Evolutionary conservation across 2,797 vertebrate species (phyloP), one percentile per base, ranked within the genome.

Genomic region (Okamejei kenojei): DNA sequence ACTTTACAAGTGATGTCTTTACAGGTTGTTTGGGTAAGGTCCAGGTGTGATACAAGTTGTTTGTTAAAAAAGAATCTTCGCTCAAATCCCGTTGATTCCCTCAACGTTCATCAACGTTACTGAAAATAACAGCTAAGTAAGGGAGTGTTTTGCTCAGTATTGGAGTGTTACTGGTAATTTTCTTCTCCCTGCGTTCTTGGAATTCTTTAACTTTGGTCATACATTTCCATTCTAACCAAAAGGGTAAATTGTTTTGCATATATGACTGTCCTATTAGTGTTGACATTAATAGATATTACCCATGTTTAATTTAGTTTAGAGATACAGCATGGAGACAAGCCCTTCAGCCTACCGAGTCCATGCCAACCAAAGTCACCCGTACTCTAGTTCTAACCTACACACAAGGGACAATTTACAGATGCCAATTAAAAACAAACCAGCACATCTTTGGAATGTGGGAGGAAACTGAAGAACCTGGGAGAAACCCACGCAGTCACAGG

Each of bases 101-200:
- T 23, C 13, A n/a, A 5, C 29, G 19, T 65, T 65, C 58, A 32
- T 7, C 58, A 82, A 23, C 54, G 58, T 82, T 65, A 88, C 29
- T 88, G 58, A 88, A 65, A 23, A 21, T n/a, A 74, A 29, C 35
- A 38, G 38, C 32, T 90, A 32, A 65, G 32, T 38, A 73, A 73
- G 68, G 90, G 90, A 91, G 90, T 74, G 90, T 35, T 91, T 68
- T 73, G 65, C 32, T 71, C 32, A 90, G 19, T 35, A 17, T 73
- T 32, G 88, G 88, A 90, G 88, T 90, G 88, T 90, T 91, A 35
- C 35, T 19, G 13, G 21, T 19, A 82, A 54, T 23, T 35, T 90
- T 90, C 29, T 68, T 71, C 32, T 73, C 4, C 38, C 65, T 38
- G 26, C 17, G 68, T 29, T 9, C 38, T 90, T 35, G n/a, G n/a